A percentile compares a stretch with the other conserved stretches of the same genome.
phyloP scores from a whole-genome alignment of 2,113 vertebrate genomes.

The Psammodynastes pulverulentus region DNA sequence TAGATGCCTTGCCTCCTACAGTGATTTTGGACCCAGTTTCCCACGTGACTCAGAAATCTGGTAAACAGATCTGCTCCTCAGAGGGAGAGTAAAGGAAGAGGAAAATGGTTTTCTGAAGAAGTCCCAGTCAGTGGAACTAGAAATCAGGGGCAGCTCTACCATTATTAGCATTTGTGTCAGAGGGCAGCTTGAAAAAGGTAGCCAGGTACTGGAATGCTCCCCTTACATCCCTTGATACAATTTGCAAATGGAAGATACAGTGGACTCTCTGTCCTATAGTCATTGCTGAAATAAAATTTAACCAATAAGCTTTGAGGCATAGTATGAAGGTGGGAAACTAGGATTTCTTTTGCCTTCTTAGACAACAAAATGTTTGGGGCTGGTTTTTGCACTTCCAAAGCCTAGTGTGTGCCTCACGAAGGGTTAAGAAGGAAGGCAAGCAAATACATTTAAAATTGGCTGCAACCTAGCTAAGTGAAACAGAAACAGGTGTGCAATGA shows the following conservation, averaged over 20 bases:
- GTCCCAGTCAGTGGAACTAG: not conserved
- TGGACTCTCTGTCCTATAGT: not conserved
- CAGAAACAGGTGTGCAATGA: not conserved
- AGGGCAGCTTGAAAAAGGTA: not conserved
- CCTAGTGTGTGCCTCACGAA: not conserved
- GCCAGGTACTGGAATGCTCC: not conserved
- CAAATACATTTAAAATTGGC: not conserved
- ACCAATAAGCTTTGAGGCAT: not conserved
- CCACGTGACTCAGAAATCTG: not conserved
- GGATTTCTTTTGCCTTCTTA: not conserved
- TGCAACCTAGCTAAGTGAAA: not conserved
- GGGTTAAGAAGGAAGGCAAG: not conserved
- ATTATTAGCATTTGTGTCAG: not conserved
- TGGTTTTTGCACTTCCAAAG: not conserved
- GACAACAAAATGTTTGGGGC: not conserved
- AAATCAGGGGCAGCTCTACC: not conserved
- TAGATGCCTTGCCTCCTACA: not conserved
- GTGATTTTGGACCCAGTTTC: not conserved
- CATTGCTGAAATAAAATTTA: not conserved
- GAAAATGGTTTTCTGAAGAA: not conserved
- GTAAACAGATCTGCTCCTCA: not conserved
- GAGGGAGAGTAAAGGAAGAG: not conserved
- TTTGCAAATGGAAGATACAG: not conserved
- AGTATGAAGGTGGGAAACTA: not conserved
- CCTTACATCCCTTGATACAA: not conserved